A percentile compares a stretch with the other conserved stretches of the same genome.
These are phyloP conservation scores for Eremobia ochroleuca DNA, from an alignment of 2,888 invertebrate genomes.

Conservation along the genomic window DNA sequence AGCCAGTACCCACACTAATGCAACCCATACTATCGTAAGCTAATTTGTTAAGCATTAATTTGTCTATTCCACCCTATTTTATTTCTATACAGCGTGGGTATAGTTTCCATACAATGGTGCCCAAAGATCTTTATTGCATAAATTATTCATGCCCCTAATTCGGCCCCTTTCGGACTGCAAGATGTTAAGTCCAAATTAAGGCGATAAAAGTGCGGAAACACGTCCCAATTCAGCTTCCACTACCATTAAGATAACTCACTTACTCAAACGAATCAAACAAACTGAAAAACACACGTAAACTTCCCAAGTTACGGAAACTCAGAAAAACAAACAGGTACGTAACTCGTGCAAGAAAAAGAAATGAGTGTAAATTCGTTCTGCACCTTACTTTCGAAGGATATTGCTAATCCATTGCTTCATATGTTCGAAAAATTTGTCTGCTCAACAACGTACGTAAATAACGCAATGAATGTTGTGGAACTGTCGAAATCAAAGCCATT, in stretches of 20 bases:
- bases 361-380: neutral
- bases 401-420: too few relatives aligned
- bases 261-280: constrained; percentile 35
- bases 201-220: constrained; percentile 18
- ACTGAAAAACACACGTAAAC: constrained; percentile 32
- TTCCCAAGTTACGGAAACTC: constrained; percentile 8
- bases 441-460: too few relatives aligned
- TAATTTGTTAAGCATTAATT: too few relatives aligned
- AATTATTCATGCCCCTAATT: constrained; percentile 25
- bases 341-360: neutral
- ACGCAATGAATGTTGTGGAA: too few relatives aligned
- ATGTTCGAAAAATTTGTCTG: too few relatives aligned
- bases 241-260: constrained; percentile 33
- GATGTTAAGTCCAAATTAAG: constrained; percentile 27
- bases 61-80: too few relatives aligned
- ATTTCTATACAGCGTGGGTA: too few relatives aligned
- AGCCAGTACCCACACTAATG: too few relatives aligned
- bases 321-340: constrained; percentile 21
- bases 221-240: constrained; percentile 25
- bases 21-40: too few relatives aligned
- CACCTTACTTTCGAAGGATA: neutral
- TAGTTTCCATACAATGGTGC: too few relatives aligned
- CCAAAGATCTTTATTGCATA: too few relatives aligned
- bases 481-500: too few relatives aligned
- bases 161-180: neutral